Percentiles rank a stretch among this genome's conserved stretches.
Evolutionary conservation across 1,140 invertebrate species (phyloP).

Genomic region (Chelonus insularis): DNA sequence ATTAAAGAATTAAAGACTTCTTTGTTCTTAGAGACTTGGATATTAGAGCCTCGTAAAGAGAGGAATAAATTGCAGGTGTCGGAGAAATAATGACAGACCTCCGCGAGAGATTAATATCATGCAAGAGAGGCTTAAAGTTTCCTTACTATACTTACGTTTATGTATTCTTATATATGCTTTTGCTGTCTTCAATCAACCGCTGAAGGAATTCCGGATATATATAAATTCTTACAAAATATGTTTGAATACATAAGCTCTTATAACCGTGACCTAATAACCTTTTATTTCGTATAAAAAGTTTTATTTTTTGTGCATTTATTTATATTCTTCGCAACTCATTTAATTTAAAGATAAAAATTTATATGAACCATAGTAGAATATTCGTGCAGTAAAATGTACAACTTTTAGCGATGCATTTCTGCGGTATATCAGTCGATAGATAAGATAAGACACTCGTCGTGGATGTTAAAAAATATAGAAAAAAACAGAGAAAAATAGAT

Average conservation of each 20-base stretch:
- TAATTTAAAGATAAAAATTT: no score
- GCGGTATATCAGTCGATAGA: constrained; percentile 1
- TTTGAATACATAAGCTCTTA: no score
- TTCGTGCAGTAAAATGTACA: no score
- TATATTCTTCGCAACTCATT: no score
- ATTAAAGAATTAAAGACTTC: constrained; percentile 12
- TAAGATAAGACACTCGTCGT: constrained; percentile 10
- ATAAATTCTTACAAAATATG: no score
- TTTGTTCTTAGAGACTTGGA: constrained; percentile 13
- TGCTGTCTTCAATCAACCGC: background rate
- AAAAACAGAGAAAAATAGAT: constrained; percentile 37
- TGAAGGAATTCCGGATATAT: background rate
- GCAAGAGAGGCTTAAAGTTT: constrained; percentile 18
- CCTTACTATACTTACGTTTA: background rate
- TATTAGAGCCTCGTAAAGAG: constrained; percentile 22
- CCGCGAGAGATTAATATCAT: constrained; percentile 25
- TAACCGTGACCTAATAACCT: no score
- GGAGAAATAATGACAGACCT: constrained; percentile 28
- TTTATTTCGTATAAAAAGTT: no score
- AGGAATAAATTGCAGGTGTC: constrained; percentile 27
- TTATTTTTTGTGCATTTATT: no score
- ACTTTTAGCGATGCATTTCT: background rate
- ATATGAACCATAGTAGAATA: no score
- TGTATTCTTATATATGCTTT: background rate
- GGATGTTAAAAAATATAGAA: constrained; percentile 20